Evolutionary conservation across 2,113 vertebrate species (phyloP).

Genomic region (Rynchops niger): DNA sequence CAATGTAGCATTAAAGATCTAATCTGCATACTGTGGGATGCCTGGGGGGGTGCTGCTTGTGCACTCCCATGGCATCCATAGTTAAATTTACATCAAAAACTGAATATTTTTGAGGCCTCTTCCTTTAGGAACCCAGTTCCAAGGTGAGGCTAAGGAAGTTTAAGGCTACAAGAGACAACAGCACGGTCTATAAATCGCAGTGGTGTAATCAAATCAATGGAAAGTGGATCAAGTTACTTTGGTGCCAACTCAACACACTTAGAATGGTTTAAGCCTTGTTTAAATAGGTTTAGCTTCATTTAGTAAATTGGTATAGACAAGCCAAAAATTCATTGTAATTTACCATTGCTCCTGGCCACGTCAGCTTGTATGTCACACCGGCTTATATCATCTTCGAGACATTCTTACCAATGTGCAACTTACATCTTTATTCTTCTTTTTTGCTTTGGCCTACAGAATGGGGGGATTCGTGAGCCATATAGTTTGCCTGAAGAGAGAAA

Average conservation of each 20-base stretch:
- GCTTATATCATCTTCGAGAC: not conserved
- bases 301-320: conserved; percentile 51
- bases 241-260: conserved; percentile 33
- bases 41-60: not conserved
- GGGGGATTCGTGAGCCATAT: accelerated
- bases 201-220: conserved; percentile 41
- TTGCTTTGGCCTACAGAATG: not conserved
- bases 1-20: not conserved
- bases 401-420: not conserved
- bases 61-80: conserved; percentile 5
- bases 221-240: conserved; percentile 47
- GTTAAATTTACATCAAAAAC: conserved; percentile 28
- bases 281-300: conserved; percentile 55
- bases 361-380: not conserved
- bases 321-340: conserved; percentile 43
- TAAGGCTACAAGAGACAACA: not conserved
- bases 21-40: not conserved
- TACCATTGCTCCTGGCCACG: not conserved
- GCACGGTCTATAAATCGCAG: not conserved
- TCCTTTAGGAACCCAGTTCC: not conserved
- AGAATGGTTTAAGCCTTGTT: conserved; percentile 37
- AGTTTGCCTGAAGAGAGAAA: not conserved
- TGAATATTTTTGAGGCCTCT: not conserved
- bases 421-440: not conserved
- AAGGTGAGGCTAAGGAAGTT: not conserved